Conservation (phyloP, 2,797 vertebrate species). For the Cryptoblepharus egeriae region DNA sequence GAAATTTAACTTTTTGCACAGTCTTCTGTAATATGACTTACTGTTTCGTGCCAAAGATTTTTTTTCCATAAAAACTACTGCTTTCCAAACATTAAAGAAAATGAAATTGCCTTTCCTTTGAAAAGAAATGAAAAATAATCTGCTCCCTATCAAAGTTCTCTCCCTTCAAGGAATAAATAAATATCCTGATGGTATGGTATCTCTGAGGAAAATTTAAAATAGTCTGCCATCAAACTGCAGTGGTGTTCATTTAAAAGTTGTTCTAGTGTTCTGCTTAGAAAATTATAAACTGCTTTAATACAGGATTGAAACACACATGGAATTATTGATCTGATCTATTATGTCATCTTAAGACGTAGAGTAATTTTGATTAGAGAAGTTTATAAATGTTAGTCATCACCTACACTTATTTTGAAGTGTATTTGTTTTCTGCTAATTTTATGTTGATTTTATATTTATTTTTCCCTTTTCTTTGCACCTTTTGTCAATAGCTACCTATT, state of each 20-base stretch:
- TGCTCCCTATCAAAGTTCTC: neutral
- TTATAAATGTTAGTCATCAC: neutral
- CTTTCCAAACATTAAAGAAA: no score
- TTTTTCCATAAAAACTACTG: conserved; percentile 33
- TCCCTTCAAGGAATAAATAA: conserved; percentile 18
- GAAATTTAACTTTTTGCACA: conserved; percentile 69
- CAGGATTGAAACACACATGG: conserved; percentile 28
- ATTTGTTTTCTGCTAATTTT: conserved; percentile 12
- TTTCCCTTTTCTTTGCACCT: conserved; percentile 31
- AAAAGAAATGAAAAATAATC: neutral
- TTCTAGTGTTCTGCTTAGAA: conserved; percentile 34
- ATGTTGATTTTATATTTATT: conserved; percentile 28
- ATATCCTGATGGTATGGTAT: neutral
- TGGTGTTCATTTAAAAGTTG: conserved; percentile 21
- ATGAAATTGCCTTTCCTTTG: neutral
- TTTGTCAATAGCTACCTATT: conserved; percentile 25
- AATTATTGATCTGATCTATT: conserved; percentile 2
- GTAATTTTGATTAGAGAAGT: neutral
- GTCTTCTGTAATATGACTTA: conserved; percentile 33
- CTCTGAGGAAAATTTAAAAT: neutral
- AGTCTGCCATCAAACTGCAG: conserved; percentile 15
- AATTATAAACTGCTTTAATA: neutral
- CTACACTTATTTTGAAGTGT: conserved; percentile 1
- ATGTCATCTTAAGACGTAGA: conserved; percentile 10
- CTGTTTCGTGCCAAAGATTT: conserved; percentile 30